phyloP scores from a whole-genome alignment of 2,888 invertebrate species.

The Drosophila sordidapex region DNA sequence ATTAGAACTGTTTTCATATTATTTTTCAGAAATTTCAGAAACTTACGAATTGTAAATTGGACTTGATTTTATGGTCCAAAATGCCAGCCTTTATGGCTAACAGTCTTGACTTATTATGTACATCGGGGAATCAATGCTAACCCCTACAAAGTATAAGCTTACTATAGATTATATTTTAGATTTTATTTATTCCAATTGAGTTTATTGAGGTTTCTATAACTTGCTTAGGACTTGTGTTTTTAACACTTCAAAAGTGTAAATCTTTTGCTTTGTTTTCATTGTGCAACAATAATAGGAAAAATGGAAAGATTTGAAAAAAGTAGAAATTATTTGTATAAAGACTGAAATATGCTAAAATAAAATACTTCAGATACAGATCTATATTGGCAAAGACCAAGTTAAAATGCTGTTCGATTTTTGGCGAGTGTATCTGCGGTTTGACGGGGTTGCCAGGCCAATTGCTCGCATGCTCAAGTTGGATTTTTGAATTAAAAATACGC shows the following conservation, averaged over 20 bases:
- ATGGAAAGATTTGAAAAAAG: background rate
- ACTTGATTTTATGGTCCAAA: background rate
- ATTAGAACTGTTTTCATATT: background rate
- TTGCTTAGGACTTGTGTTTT: no score
- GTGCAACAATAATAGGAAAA: background rate
- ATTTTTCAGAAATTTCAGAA: background rate
- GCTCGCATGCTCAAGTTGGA: conserved; percentile 15
- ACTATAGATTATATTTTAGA: background rate
- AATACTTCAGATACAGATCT: background rate
- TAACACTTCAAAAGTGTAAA: background rate
- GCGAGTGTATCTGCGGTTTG: background rate
- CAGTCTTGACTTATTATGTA: background rate
- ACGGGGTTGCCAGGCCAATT: background rate
- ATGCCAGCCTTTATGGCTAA: background rate
- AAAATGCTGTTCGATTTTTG: background rate
- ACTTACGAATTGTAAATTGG: background rate
- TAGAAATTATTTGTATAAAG: background rate
- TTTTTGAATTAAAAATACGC: conserved; percentile 18
- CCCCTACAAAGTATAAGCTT: background rate
- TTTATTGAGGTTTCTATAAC: rapidly evolving
- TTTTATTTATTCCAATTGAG: background rate
- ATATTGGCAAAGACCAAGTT: rapidly evolving
- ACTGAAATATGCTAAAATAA: background rate
- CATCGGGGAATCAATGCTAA: background rate
- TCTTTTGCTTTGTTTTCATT: no score